Percentiles rank a stretch among this genome's conserved stretches.
Evolutionary conservation across 2,888 invertebrate species (phyloP).

Genomic region (Syritta pipiens): DNA sequence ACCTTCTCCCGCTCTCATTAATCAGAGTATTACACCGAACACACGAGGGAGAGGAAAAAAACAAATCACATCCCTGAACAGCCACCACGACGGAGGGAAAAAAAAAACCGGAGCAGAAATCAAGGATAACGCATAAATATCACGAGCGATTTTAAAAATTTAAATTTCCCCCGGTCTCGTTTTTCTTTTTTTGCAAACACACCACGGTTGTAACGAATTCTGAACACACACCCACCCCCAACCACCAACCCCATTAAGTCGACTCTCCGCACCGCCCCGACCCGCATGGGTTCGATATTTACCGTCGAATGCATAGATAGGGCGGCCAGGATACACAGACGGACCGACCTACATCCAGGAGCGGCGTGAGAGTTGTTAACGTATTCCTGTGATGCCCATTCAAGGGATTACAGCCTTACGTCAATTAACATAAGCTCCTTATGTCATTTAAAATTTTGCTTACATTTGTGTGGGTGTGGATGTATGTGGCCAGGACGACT

Average conservation of each 20-base stretch:
- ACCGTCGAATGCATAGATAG: background rate
- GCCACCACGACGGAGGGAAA: background rate
- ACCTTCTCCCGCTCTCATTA: slow-evolving; percentile 20
- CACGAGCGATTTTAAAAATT: slow-evolving; percentile 45
- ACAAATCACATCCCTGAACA: background rate
- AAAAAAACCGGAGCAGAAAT: slow-evolving; percentile 7
- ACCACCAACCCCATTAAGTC: background rate
- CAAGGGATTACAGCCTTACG: slow-evolving; percentile 70
- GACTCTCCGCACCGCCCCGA: no score
- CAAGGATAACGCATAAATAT: slow-evolving; percentile 50
- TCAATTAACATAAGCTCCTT: slow-evolving; percentile 71
- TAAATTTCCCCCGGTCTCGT: slow-evolving; percentile 25
- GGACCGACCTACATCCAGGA: slow-evolving; percentile 18
- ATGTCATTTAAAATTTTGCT: slow-evolving; percentile 71
- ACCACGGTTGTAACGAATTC: slow-evolving; percentile 32
- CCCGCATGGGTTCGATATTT: slow-evolving; percentile 6
- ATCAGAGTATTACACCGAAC: slow-evolving; percentile 50
- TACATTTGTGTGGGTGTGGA: slow-evolving; percentile 55
- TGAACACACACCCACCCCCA: slow-evolving; percentile 33
- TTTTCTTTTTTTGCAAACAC: slow-evolving; percentile 5
- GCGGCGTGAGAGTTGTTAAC: slow-evolving; percentile 49
- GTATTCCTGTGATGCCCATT: slow-evolving; percentile 66
- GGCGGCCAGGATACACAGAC: background rate
- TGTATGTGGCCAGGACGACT: background rate
- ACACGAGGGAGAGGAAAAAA: slow-evolving; percentile 1